These are phyloP conservation scores for Icerya purchasi DNA, from an alignment of 2,888 invertebrate species.

Conservation along the genomic window DNA sequence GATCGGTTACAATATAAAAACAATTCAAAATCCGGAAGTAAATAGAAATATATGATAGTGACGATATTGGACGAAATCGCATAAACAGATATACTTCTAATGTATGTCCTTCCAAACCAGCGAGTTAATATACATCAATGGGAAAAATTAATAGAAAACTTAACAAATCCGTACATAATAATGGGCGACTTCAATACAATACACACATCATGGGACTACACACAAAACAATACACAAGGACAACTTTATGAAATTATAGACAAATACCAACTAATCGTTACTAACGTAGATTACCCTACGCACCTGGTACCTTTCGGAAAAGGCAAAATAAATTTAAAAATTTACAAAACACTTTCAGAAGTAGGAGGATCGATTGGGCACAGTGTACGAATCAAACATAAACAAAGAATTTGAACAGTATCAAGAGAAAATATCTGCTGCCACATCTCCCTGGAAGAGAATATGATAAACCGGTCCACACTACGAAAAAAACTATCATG, in stretches of 20 bases:
- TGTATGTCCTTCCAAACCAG: neutral
- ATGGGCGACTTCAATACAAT: neutral
- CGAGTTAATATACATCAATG: neutral
- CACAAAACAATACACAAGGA: neutral
- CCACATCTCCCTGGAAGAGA: no score
- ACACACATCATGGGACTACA: neutral
- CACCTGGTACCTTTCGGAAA: neutral
- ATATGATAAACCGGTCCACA: no score
- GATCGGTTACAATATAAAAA: neutral
- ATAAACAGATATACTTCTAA: neutral
- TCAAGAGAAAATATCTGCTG: neutral
- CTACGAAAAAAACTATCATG: no score
- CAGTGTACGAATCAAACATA: neutral
- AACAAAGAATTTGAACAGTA: neutral
- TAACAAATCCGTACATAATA: neutral
- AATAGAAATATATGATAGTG: neutral
- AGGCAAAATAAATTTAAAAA: neutral
- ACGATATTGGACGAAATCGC: neutral
- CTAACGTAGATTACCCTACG: neutral
- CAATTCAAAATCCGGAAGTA: neutral
- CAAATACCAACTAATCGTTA: no score
- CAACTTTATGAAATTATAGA: no score
- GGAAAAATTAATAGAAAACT: neutral
- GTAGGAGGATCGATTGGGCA: neutral
- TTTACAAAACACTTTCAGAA: neutral